Conservation (phyloP, 2,797 vertebrate species). For the Oryzias dopingdopingensis region DNA sequence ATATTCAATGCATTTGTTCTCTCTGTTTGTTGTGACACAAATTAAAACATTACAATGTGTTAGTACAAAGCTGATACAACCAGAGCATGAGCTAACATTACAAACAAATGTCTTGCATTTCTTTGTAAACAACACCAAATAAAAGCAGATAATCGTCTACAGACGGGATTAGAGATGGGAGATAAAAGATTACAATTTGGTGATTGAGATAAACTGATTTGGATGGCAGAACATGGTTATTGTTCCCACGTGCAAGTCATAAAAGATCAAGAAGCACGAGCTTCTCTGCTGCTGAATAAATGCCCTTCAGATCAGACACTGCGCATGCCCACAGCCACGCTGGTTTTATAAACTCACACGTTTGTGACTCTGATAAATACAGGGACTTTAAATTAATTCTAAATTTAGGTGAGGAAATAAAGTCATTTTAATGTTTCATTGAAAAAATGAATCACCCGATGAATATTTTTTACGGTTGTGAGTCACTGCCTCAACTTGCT, state of each 20-base stretch:
- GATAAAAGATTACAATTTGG: constrained; percentile 18
- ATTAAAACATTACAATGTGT: background rate
- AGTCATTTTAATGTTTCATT: background rate
- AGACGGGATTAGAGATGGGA: constrained; percentile 7
- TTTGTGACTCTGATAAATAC: background rate
- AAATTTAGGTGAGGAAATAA: background rate
- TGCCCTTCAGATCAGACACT: background rate
- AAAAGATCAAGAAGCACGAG: constrained; percentile 1
- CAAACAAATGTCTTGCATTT: background rate
- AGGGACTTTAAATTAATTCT: background rate
- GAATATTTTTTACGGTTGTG: constrained; percentile 21
- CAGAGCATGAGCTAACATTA: background rate
- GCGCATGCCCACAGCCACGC: background rate
- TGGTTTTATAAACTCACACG: background rate
- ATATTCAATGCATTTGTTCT: no score
- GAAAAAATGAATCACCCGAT: background rate
- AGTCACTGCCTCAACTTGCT: constrained; percentile 46
- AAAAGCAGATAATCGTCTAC: background rate
- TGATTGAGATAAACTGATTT: constrained; percentile 5
- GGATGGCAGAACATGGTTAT: background rate
- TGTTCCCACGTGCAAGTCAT: no score
- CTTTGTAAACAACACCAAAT: background rate
- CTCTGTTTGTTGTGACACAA: background rate
- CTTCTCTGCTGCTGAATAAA: background rate
- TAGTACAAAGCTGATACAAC: background rate